phyloP scores from a whole-genome alignment of 2,888 invertebrate species.

The Hydrotaea diabolus region DNA sequence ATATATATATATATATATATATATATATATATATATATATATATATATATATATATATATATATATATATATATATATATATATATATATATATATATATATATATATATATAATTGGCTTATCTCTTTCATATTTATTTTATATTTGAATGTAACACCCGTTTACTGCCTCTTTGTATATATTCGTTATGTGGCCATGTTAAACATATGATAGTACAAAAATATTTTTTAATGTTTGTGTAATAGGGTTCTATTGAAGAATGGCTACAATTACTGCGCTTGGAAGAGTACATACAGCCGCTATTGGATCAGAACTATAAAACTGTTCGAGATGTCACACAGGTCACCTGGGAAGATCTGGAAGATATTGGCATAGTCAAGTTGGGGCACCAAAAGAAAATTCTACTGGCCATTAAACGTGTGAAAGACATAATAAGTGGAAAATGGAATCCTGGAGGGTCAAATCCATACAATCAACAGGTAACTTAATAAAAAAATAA shows the following conservation, averaged over 20 bases:
- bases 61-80: too few species aligned
- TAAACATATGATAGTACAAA: too few species aligned
- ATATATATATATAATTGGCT: too few species aligned
- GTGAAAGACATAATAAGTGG: conserved; percentile 96
- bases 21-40: too few species aligned
- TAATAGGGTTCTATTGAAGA: conserved; percentile 93
- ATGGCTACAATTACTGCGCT: conserved; percentile 94
- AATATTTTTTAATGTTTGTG: not conserved
- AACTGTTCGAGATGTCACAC: conserved; percentile 95
- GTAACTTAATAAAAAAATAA: conserved; percentile 65
- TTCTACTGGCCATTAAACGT: conserved; percentile 97
- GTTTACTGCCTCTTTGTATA: too few species aligned
- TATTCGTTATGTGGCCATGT: too few species aligned
- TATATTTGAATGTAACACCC: too few species aligned
- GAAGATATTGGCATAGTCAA: conserved; percentile 98
- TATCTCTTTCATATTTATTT: too few species aligned
- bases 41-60: too few species aligned
- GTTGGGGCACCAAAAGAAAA: conserved; percentile 98
- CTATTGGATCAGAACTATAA: conserved; percentile 96
- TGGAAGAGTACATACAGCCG: conserved; percentile 95
- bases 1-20: too few species aligned
- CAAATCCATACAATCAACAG: conserved; percentile 79
- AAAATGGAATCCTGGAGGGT: conserved; percentile 83
- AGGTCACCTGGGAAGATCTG: conserved; percentile 98
- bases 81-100: too few species aligned